Base-by-base conservation (phyloP, 2,113 vertebrate species). In the Paralichthys olivaceus region DNA sequence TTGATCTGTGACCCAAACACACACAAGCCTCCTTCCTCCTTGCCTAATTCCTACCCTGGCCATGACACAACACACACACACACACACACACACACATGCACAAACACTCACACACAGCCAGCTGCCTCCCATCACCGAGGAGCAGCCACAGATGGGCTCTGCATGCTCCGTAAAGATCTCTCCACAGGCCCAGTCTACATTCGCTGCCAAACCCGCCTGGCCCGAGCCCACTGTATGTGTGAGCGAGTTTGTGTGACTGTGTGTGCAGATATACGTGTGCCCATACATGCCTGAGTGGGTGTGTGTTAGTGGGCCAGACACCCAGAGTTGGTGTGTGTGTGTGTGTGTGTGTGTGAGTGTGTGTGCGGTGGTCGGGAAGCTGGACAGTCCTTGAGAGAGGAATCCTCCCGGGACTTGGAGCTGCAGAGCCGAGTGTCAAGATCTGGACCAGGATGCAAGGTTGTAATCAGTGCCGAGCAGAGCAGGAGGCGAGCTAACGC, bases 81-180 rank as follows among this genome's bases (percentile, higher is more conserved):
- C 64, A 69, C 71, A 68, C 78, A 77, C 69, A 79, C 61, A 66
- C 47, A 69, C 65, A 76, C 56, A 62, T 53, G 67, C 57, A 72
- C 58, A 82, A 62, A 70, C 77, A 80, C 72, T 81, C 86, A 87
- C 87, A 90, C 71, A 66, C 63, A 88, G 84, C 90, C 91, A 92
- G 91, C 90, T 93, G 91, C 91, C 91, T 90, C 86, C 88, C 84
- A 89, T 90, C 88, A 87, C 88, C 22, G 77, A 90, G 88, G 77
- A 90, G 87, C 88, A 89, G 90, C 88, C 90, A 91, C 92, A 93
- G 92, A 93, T 93, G 92, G 92, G 90, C 89, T 84, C 91, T 91
- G 88, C 90, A 90, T 92, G 90, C 90, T 91, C 88, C 77, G 87
- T 93, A 92, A 92, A 93, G 91, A 93, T 93, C 90, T 93, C 92